These are phyloP conservation scores for Gryon sp. DNA, from an alignment of 1,140 invertebrate species.

Conservation along the genomic window DNA sequence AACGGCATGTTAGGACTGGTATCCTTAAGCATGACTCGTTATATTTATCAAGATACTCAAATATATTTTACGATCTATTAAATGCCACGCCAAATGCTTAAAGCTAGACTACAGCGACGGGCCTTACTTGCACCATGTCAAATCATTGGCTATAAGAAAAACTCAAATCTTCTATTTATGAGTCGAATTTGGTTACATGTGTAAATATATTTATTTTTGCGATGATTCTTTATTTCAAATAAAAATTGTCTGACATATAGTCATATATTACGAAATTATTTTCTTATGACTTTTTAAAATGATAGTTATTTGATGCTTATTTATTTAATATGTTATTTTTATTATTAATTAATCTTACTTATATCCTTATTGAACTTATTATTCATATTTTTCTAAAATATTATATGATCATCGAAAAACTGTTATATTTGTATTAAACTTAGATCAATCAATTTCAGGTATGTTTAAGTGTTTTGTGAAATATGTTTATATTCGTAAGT, in stretches of 20 bases:
- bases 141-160: constrained; percentile 37
- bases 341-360: too few relatives aligned
- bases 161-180: constrained; percentile 33
- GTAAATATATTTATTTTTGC: constrained; percentile 19
- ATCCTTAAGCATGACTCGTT: constrained; percentile 73
- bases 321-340: too few relatives aligned
- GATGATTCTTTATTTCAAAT: not conserved
- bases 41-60: constrained; percentile 80
- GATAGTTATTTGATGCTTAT: too few relatives aligned
- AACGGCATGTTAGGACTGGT: constrained; percentile 64
- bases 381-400: too few relatives aligned
- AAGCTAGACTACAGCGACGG: constrained; percentile 61
- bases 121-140: constrained; percentile 52
- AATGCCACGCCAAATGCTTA: constrained; percentile 75
- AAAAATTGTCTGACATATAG: constrained; percentile 32
- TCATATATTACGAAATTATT: too few relatives aligned
- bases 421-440: too few relatives aligned
- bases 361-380: too few relatives aligned
- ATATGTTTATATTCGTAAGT: too few relatives aligned
- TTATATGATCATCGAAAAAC: too few relatives aligned
- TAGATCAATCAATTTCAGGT: too few relatives aligned
- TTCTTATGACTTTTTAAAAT: too few relatives aligned
- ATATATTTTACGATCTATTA: constrained; percentile 78
- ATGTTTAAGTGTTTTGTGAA: too few relatives aligned
- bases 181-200: constrained; percentile 34